These are phyloP conservation scores for Phortica magna DNA, from an alignment of 2,888 invertebrate genomes.

Conservation along the genomic window DNA sequence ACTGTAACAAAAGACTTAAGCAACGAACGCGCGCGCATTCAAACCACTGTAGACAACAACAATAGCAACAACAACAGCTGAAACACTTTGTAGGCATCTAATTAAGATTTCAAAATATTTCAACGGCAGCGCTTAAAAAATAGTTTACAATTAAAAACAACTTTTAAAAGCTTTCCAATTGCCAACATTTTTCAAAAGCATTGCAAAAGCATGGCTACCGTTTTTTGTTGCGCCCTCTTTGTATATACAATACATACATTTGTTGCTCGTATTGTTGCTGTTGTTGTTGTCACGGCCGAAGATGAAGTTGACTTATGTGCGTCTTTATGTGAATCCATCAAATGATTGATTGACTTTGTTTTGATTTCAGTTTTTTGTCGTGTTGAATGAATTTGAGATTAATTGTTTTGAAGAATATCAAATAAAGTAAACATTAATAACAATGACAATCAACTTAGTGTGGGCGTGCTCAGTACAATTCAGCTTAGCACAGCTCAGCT, in stretches of 20 bases:
- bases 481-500: too few species aligned
- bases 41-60: not conserved
- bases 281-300: slow-evolving; percentile 5
- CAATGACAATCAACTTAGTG: too few species aligned
- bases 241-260: not conserved
- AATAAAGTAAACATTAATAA: too few species aligned
- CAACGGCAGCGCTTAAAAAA: slow-evolving; percentile 6
- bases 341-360: too few species aligned
- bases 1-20: slow-evolving; percentile 8
- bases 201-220: not conserved
- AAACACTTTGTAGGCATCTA: slow-evolving; percentile 19
- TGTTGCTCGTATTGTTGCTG: slow-evolving; percentile 1
- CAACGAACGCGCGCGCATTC: not conserved
- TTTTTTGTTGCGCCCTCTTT: not conserved
- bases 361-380: too few species aligned
- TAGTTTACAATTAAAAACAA: slow-evolving; percentile 19
- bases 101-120: slow-evolving; percentile 28
- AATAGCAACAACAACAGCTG: not conserved
- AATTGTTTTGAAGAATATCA: too few species aligned
- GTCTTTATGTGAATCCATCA: not conserved
- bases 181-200: not conserved
- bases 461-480: too few species aligned
- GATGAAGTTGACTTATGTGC: slow-evolving; percentile 7
- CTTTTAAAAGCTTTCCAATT: slow-evolving; percentile 23
- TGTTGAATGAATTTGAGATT: too few species aligned